These are phyloP conservation scores for Philypnodon macrostomus DNA, from an alignment of 2,797 vertebrate species.

Conservation along the genomic window DNA sequence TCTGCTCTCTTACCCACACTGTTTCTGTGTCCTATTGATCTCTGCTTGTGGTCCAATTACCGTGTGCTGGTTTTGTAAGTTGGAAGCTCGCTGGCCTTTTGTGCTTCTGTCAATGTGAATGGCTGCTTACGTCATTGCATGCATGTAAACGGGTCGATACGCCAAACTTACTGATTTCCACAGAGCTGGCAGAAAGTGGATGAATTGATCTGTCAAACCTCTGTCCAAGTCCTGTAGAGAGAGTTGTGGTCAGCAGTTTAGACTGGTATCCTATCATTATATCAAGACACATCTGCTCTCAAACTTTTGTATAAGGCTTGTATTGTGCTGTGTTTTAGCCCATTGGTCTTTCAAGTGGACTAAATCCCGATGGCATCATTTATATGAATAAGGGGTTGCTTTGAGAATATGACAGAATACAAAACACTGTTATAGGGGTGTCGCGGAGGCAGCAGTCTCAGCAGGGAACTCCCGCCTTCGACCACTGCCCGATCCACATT, in stretches of 20 bases:
- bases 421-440: too few relatives aligned
- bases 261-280: constrained; percentile 12
- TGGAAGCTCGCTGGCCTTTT: constrained; percentile 39
- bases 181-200: constrained; percentile 21
- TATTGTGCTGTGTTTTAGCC: too few relatives aligned
- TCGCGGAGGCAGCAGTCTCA: too few relatives aligned
- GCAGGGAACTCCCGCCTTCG: too few relatives aligned
- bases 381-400: too few relatives aligned
- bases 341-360: too few relatives aligned
- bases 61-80: constrained; percentile 40
- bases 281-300: constrained; percentile 18
- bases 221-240: constrained; percentile 23
- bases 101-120: constrained; percentile 40
- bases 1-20: constrained; percentile 12
- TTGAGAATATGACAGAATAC: too few relatives aligned
- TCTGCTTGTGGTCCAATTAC: constrained; percentile 35
- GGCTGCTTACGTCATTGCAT: constrained; percentile 47
- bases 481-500: too few relatives aligned
- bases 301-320: too few relatives aligned
- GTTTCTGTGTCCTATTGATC: constrained; percentile 41
- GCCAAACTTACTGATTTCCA: constrained; percentile 43
- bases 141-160: constrained; percentile 50
- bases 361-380: too few relatives aligned
- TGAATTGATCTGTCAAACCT: constrained; percentile 52
- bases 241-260: constrained; percentile 19